Conservation (phyloP, 1,140 invertebrate species). For the Leguminivora glycinivorella region DNA sequence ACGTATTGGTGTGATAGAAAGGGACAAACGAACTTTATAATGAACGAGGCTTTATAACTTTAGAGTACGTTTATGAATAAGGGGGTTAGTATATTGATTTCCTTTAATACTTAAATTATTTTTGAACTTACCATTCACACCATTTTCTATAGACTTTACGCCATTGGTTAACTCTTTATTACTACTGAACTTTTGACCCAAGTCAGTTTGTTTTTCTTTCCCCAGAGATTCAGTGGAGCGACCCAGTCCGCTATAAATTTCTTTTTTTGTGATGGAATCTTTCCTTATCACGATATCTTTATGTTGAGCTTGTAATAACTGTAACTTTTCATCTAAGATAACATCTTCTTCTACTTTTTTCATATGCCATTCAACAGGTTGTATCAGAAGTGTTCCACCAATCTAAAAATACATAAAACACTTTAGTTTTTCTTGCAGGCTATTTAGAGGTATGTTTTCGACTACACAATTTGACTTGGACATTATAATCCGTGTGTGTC, state of each 20-base stretch:
- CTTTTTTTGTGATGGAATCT: slow-evolving; percentile 41
- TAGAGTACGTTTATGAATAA: too few relatives aligned
- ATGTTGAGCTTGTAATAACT: slow-evolving; percentile 55
- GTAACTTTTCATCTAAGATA: slow-evolving; percentile 55
- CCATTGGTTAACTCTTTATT: slow-evolving; percentile 48
- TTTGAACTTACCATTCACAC: slow-evolving; percentile 46
- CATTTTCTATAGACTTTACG: slow-evolving; percentile 40
- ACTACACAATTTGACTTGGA: too few relatives aligned
- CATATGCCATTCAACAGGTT: slow-evolving; percentile 79
- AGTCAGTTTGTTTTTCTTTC: slow-evolving; percentile 43
- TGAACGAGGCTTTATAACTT: too few relatives aligned
- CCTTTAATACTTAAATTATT: not conserved
- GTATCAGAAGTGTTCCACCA: slow-evolving; percentile 72
- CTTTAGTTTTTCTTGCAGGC: not conserved
- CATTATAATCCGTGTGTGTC: too few relatives aligned
- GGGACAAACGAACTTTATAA: too few relatives aligned
- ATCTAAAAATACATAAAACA: slow-evolving; percentile 49
- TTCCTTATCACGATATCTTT: slow-evolving; percentile 52
- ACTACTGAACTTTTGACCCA: slow-evolving; percentile 46
- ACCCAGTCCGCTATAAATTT: slow-evolving; percentile 38
- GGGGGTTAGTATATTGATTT: too few relatives aligned
- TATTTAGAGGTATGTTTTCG: too few relatives aligned
- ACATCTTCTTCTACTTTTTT: slow-evolving; percentile 67
- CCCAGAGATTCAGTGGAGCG: slow-evolving; percentile 45
- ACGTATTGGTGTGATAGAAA: too few relatives aligned